Percentiles rank a stretch among this genome's conserved stretches.
phyloP scores from a whole-genome alignment of 2,113 vertebrate genomes.

The Peromyscus leucopus region DNA sequence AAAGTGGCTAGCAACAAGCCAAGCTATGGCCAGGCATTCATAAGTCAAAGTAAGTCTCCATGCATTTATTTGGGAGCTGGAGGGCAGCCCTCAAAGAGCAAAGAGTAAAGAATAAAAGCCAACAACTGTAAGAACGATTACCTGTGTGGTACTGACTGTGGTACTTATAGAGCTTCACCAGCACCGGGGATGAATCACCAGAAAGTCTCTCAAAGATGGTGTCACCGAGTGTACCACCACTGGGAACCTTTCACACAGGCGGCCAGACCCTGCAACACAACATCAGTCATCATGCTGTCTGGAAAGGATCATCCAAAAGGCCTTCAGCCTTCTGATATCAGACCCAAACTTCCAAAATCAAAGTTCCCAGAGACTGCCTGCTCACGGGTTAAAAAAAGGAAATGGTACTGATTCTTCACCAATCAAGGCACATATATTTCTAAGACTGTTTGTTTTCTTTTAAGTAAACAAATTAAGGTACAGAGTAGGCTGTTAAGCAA shows the following conservation, averaged over 20 bases:
- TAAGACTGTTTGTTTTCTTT: not conserved
- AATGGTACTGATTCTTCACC: not conserved
- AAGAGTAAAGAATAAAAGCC: not conserved
- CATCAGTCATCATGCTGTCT: not conserved
- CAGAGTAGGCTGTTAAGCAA: not conserved
- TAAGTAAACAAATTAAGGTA: not conserved
- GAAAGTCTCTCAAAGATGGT: constrained; percentile 94
- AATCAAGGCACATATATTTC: not conserved
- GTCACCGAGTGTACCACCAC: constrained; percentile 96
- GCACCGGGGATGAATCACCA: constrained; percentile 96
- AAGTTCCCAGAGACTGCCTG: not conserved
- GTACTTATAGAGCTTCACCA: constrained; percentile 98
- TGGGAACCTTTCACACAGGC: constrained; percentile 96
- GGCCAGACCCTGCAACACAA: constrained; percentile 91
- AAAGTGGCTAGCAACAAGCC: not conserved
- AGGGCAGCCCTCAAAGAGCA: not conserved
- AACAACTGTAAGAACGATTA: constrained; percentile 73
- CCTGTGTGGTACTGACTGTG: constrained; percentile 96
- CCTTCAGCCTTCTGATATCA: not conserved
- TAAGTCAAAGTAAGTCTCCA: not conserved
- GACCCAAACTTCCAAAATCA: not conserved
- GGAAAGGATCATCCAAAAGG: not conserved
- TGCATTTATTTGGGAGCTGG: not conserved
- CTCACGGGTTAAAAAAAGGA: not conserved
- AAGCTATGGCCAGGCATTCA: not conserved